A percentile compares a stretch with the other conserved stretches of the same genome.
phyloP scores from a whole-genome alignment of 2,113 vertebrate genomes.

The Galbula dea region DNA sequence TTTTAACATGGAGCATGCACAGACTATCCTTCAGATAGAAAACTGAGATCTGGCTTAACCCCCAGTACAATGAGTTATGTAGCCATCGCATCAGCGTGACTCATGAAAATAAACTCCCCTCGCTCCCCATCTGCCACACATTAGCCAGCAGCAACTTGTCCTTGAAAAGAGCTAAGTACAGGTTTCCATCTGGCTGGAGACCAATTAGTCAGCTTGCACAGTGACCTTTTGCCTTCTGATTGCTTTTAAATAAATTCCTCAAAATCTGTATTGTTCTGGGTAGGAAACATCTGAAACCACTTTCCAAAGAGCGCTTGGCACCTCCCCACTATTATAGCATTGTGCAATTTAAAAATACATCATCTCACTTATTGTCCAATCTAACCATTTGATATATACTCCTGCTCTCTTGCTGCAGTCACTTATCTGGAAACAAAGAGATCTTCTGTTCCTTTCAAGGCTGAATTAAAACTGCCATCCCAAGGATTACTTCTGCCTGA shows the following conservation, averaged over 20 bases:
- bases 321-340: neutral
- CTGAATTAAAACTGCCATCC: neutral
- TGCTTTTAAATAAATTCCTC: slow-evolving; percentile 37
- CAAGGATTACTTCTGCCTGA: neutral
- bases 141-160: slow-evolving; percentile 22
- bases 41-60: neutral
- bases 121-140: neutral
- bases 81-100: neutral
- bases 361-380: neutral
- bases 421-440: neutral
- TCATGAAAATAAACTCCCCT: neutral
- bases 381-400: slow-evolving; percentile 16
- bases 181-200: slow-evolving; percentile 20
- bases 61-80: neutral
- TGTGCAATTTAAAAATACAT: slow-evolving; percentile 31
- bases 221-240: slow-evolving; percentile 38
- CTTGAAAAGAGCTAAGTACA: slow-evolving; percentile 11
- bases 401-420: neutral
- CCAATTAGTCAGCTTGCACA: slow-evolving; percentile 22
- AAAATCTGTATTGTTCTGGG: slow-evolving; percentile 35
- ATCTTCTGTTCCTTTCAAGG: neutral
- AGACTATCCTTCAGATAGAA: neutral
- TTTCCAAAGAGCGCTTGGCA: slow-evolving; percentile 28
- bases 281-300: slow-evolving; percentile 47
- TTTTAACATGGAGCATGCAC: neutral